Evolutionary conservation across 2,797 vertebrate genomes (phyloP).

Genomic region (Falco peregrinus): DNA sequence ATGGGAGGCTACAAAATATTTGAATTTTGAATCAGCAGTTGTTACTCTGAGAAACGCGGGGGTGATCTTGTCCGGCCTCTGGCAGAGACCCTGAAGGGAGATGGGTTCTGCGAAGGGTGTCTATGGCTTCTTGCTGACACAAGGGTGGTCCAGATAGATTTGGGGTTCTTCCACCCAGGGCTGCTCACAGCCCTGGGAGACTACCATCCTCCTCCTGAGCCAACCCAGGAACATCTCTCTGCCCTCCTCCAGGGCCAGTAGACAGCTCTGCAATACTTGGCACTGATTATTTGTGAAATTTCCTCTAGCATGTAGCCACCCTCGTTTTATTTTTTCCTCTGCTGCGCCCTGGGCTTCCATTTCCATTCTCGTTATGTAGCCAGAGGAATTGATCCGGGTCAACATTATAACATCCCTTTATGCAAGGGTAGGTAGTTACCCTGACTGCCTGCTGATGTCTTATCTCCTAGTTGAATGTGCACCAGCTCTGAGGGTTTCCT

Average conservation of each 20-base stretch:
- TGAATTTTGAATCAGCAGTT: conserved; percentile 27
- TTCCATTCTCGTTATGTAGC: neutral
- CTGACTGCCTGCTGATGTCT: neutral
- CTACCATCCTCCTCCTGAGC: neutral
- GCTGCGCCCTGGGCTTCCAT: neutral
- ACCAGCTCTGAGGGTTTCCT: neutral
- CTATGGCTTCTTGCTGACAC: neutral
- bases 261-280: neutral
- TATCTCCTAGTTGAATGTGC: neutral
- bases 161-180: neutral
- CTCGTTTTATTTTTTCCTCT: neutral
- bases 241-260: neutral
- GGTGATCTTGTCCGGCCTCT: neutral
- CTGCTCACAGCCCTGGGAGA: neutral
- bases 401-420: neutral
- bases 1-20: neutral
- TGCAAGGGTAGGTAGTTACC: neutral
- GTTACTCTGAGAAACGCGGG: conserved; percentile 9
- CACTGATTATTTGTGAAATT: neutral
- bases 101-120: neutral
- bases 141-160: neutral
- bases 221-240: neutral
- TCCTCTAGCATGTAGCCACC: neutral
- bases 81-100: neutral
- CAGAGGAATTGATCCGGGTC: neutral